Evolutionary conservation across 2,888 invertebrate genomes (phyloP).

Genomic region (Ischnus inquisitorius): DNA sequence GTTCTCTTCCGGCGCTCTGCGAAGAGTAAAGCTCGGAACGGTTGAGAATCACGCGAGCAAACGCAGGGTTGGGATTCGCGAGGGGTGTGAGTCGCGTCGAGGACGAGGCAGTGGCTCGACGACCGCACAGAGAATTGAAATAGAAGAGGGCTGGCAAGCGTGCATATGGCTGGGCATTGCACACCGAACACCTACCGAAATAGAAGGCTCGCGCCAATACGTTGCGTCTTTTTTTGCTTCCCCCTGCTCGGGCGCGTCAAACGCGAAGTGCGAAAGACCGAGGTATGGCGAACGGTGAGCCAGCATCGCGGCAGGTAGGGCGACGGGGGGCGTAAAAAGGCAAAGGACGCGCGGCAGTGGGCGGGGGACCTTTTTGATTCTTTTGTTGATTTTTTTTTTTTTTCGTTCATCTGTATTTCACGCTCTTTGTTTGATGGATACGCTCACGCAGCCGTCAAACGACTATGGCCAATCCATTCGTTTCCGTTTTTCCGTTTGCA

Average conservation of each 20-base stretch:
- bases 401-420: constrained; percentile 25
- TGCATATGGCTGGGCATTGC: constrained; percentile 8
- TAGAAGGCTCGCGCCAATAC: constrained; percentile 34
- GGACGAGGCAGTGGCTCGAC: constrained; percentile 24
- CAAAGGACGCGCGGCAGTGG: neutral
- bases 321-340: constrained; percentile 4
- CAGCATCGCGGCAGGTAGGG: constrained; percentile 1
- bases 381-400: constrained; percentile 14
- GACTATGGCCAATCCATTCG: constrained; percentile 47
- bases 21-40: constrained; percentile 12
- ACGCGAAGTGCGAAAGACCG: constrained; percentile 32
- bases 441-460: constrained; percentile 45
- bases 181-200: constrained; percentile 45
- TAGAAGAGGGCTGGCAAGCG: neutral
- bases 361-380: neutral
- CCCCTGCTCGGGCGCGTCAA: constrained; percentile 23
- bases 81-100: constrained; percentile 3
- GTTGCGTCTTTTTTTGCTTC: constrained; percentile 30
- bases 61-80: neutral
- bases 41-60: constrained; percentile 23
- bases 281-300: constrained; percentile 24
- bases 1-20: neutral
- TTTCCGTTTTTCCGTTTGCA: constrained; percentile 25
- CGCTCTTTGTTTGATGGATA: constrained; percentile 52
- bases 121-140: constrained; percentile 5